phyloP scores from a whole-genome alignment of 2,888 invertebrate species.

The Zaprionus lineosus region DNA sequence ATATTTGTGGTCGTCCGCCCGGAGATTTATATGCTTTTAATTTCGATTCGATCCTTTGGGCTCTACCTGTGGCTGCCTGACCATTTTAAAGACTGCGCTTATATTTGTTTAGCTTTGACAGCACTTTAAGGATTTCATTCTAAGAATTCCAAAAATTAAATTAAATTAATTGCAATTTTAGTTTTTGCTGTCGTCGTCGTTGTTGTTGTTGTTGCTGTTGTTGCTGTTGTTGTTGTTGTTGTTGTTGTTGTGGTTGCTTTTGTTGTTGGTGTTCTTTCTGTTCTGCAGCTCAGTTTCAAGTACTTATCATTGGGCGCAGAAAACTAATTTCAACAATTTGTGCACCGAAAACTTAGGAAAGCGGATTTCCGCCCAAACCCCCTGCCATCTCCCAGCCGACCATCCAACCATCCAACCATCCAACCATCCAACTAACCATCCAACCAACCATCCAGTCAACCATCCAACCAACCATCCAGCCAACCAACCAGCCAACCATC shows the following conservation, averaged over 20 bases:
- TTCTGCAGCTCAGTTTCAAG: constrained; percentile 64
- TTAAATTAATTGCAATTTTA: constrained; percentile 72
- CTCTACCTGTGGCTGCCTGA: too few species aligned
- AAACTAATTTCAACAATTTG: constrained; percentile 79
- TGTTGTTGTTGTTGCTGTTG: constrained; percentile 11
- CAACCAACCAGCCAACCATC: too few species aligned
- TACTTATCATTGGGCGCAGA: constrained; percentile 68
- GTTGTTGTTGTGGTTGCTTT: constrained; percentile 7
- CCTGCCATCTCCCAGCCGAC: too few species aligned
- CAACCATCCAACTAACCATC: too few species aligned
- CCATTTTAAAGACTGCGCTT: too few species aligned
- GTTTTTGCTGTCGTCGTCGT: background rate
- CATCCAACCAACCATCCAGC: too few species aligned
- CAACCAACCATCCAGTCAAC: too few species aligned
- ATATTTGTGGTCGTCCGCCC: constrained; percentile 11
- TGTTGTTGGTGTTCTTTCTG: constrained; percentile 13
- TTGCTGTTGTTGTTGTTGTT: constrained; percentile 11
- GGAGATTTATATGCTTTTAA: background rate
- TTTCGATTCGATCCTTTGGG: too few species aligned
- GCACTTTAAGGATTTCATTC: constrained; percentile 31
- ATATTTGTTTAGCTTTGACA: constrained; percentile 1
- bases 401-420: too few species aligned
- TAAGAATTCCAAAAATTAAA: constrained; percentile 59
- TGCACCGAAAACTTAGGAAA: constrained; percentile 67
- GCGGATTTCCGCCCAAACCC: constrained; percentile 65